Evolutionary conservation across 2,888 invertebrate genomes (phyloP), one percentile per base, ranked within the genome.

Genomic region (Parochlus steinenii): DNA sequence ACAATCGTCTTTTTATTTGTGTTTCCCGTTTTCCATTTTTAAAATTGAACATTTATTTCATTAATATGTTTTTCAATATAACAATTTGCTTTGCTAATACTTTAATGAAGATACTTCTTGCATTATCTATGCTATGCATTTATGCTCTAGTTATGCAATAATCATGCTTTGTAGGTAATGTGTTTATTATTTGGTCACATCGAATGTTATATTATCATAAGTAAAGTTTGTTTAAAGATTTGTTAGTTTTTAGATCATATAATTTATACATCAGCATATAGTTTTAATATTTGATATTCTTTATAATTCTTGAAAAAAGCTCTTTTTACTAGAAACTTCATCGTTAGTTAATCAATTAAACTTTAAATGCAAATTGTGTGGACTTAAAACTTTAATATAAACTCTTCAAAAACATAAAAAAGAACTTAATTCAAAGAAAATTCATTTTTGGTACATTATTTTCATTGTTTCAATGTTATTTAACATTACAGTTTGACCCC

Each of bases 31-130:
- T 33, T 24, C 20, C 23, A 12, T 31, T 36, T 36, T 30, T 14
- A 36, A 36, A 36, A 36, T 36, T 36, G 29, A 30, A 36, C 36
- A 36, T 36, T 36, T 25, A 36, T 36, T 30, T 36, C 36, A 36
- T 36, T 30, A 36, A 36, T 36, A 36, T 30, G 29, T 17, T 23
- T 30, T 36, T 36, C 36, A 36, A 28, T 23, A 10, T 31, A 34
- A 28, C 30, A 36, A 28, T 20, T 30, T 22, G 30, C 20, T n/a
- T n/a, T n/a, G n/a, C n/a, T n/a, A n/a, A n/a, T n/a, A n/a, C n/a
- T n/a, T n/a, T n/a, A n/a, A n/a, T n/a, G n/a, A n/a, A n/a, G n/a
- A n/a, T n/a, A n/a, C n/a, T n/a, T n/a, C n/a, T n/a, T n/a, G n/a
- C n/a, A n/a, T n/a, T n/a, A n/a, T n/a, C n/a, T n/a, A n/a, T n/a